Percentiles rank a stretch among this genome's conserved stretches.
These are phyloP conservation scores for Platalea minor DNA, from an alignment of 2,797 vertebrate species.

Conservation along the genomic window DNA sequence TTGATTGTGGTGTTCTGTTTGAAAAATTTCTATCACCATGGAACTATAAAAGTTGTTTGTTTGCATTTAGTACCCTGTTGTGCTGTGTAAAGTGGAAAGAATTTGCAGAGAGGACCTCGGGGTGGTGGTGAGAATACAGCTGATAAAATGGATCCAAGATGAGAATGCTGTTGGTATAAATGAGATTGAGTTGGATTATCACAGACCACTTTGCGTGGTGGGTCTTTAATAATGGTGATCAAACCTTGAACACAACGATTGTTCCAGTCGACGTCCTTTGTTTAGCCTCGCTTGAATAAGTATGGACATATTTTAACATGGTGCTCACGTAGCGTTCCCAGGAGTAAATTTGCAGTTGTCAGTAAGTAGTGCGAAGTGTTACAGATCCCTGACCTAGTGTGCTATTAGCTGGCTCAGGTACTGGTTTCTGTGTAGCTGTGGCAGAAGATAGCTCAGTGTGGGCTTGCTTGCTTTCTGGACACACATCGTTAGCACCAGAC, in stretches of 20 bases:
- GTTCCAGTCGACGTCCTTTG: neutral
- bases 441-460: neutral
- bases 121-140: neutral
- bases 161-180: neutral
- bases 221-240: neutral
- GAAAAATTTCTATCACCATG: neutral
- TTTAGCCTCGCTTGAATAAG: neutral
- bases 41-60: neutral
- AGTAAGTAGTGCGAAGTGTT: neutral
- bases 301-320: neutral
- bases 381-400: neutral
- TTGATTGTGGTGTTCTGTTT: neutral
- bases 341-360: neutral
- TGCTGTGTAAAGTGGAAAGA: neutral
- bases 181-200: neutral
- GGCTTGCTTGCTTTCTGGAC: neutral
- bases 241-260: neutral
- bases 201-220: neutral
- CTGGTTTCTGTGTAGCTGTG: neutral
- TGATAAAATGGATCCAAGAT: neutral
- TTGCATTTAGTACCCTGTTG: neutral
- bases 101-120: neutral
- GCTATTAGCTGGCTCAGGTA: neutral
- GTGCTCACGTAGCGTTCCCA: rapidly evolving
- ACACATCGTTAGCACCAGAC: neutral